Conservation (phyloP, 1,140 invertebrate species). For the Rhopalosiphum maidis region DNA sequence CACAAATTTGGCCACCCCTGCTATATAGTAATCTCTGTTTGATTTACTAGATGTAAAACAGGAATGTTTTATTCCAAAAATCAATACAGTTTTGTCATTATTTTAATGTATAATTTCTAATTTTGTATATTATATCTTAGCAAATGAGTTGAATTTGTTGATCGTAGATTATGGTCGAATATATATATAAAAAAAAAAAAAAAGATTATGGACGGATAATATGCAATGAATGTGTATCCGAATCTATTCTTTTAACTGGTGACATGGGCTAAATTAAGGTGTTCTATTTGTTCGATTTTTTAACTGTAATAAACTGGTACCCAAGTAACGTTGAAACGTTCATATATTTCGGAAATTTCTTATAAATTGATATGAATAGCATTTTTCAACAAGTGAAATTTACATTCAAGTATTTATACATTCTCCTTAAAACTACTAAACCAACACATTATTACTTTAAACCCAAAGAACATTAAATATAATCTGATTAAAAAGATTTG, state of each 20-base stretch:
- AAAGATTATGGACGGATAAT: neutral
- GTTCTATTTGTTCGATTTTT: too few relatives aligned
- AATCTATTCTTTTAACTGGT: neutral
- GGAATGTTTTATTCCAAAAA: neutral
- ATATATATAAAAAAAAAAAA: too few relatives aligned
- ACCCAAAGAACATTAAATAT: neutral
- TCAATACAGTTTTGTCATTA: too few relatives aligned
- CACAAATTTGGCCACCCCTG: too few relatives aligned
- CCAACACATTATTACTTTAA: neutral
- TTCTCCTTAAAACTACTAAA: neutral
- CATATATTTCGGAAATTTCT: neutral
- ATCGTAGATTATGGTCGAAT: neutral
- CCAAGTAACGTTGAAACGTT: neutral
- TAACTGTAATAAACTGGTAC: neutral
- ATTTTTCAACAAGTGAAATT: neutral
- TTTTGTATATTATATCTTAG: too few relatives aligned
- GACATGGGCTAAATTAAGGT: neutral
- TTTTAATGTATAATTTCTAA: too few relatives aligned
- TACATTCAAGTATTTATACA: neutral
- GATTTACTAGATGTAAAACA: neutral
- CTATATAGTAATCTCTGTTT: too few relatives aligned
- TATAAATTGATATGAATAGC: neutral
- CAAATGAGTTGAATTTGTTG: neutral
- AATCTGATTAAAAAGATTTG: neutral
- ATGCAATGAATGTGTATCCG: neutral